Percentiles rank a stretch among this genome's conserved stretches.
These are phyloP conservation scores for Cataglyphis albicans DNA, from an alignment of 2,888 invertebrate species.

Conservation along the genomic window DNA sequence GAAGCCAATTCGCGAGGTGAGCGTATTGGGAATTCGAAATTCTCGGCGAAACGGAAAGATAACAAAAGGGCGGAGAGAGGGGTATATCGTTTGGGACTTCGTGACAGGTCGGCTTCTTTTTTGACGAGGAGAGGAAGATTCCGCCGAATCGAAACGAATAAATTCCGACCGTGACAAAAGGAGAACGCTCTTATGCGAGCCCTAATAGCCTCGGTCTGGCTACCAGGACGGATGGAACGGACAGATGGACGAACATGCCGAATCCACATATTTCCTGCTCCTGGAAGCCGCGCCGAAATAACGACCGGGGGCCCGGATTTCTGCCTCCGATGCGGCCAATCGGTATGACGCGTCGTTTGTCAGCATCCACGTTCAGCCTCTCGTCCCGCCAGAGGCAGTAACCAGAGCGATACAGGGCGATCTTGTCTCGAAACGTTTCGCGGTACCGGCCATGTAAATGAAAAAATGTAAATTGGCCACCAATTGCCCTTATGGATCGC, in stretches of 20 bases:
- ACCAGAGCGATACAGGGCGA: constrained; percentile 64
- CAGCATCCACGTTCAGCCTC: constrained; percentile 58
- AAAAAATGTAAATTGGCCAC: constrained; percentile 83
- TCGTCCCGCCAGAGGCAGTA: constrained; percentile 68
- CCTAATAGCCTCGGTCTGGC: constrained; percentile 75
- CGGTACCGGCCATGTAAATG: constrained; percentile 77
- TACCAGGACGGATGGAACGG: constrained; percentile 61
- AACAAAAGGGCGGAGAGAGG: constrained; percentile 16
- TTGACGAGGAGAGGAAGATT: constrained; percentile 70
- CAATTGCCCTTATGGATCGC: constrained; percentile 78
- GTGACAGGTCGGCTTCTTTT: constrained; percentile 76
- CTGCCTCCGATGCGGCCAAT: constrained; percentile 43
- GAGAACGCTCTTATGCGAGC: constrained; percentile 75
- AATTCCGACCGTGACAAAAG: constrained; percentile 77
- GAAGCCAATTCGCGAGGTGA: constrained; percentile 48
- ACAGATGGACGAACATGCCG: constrained; percentile 60
- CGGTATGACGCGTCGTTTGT: constrained; percentile 48
- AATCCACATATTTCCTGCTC: constrained; percentile 70
- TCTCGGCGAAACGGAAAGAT: constrained; percentile 62
- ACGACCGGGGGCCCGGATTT: constrained; percentile 66
- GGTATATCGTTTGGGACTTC: constrained; percentile 62
- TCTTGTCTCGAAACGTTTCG: constrained; percentile 54
- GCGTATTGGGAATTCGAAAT: constrained; percentile 71
- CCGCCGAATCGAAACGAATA: constrained; percentile 76
- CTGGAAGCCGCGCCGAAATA: constrained; percentile 73